A percentile compares a stretch with the other conserved stretches of the same genome.
Conservation (phyloP, 2,113 vertebrate species). For the Semicossyphus pulcher region DNA sequence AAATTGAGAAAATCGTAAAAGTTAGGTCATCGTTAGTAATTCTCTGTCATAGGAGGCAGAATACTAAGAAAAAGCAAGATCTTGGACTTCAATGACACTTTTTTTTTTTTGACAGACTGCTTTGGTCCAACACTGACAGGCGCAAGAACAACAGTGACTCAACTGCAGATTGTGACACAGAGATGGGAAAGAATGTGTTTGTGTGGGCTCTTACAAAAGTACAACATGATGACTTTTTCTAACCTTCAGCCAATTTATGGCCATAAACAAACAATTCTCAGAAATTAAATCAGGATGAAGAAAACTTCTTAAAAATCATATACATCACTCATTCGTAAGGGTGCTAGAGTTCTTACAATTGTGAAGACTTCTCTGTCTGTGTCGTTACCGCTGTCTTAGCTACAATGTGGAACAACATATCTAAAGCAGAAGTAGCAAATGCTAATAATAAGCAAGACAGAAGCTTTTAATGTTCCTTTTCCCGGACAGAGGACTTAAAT, state of each 20-base stretch:
- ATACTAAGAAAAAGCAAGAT: constrained; percentile 10
- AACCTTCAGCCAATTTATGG: neutral
- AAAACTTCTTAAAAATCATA: neutral
- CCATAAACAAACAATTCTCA: constrained; percentile 9
- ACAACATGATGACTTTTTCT: constrained; percentile 14
- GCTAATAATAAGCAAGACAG: no score
- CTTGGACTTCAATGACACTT: constrained; percentile 15
- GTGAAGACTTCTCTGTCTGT: no score
- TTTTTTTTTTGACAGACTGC: constrained; percentile 12
- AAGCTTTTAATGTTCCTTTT: no score
- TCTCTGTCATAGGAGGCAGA: neutral
- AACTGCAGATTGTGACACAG: constrained; percentile 34
- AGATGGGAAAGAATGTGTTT: constrained; percentile 34
- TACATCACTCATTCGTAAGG: neutral
- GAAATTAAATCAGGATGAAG: neutral
- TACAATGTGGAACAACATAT: no score
- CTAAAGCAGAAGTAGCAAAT: no score
- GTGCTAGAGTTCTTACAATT: no score
- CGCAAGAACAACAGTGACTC: constrained; percentile 46
- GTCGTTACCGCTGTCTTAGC: no score
- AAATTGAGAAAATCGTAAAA: no score
- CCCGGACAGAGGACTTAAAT: no score
- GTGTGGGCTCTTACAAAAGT: constrained; percentile 24
- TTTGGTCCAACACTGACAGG: constrained; percentile 27
- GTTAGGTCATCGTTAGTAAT: neutral